These are phyloP conservation scores for Elephantulus edwardii DNA, from an alignment of 2,113 vertebrate genomes.

Conservation along the genomic window DNA sequence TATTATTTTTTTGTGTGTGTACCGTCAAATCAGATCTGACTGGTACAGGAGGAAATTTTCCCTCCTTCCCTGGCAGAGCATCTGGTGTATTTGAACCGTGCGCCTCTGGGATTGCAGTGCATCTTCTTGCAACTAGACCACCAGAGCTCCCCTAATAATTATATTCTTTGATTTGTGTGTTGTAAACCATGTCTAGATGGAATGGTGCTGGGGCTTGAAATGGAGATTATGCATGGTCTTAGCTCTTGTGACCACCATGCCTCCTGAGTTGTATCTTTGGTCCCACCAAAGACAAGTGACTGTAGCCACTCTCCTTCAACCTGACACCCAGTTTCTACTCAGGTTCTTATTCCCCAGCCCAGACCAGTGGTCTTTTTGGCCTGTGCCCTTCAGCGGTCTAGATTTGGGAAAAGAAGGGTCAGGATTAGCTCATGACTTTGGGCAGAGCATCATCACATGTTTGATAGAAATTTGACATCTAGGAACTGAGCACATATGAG, in stretches of 20 bases:
- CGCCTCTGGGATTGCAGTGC: too few relatives aligned
- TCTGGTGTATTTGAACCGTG: too few relatives aligned
- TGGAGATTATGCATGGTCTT: background rate
- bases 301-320: background rate
- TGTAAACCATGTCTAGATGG: background rate
- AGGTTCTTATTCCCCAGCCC: background rate
- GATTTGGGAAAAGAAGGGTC: background rate
- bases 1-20: too few relatives aligned
- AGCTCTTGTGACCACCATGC: background rate
- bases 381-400: background rate
- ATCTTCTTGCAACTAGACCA: too few relatives aligned
- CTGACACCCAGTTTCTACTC: background rate
- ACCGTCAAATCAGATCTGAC: too few relatives aligned
- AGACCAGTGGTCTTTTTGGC: background rate
- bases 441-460: rapidly evolving
- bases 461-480: background rate
- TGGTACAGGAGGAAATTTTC: too few relatives aligned
- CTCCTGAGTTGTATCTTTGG: background rate
- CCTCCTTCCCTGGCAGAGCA: too few relatives aligned
- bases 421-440: background rate
- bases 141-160: too few relatives aligned
- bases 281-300: background rate
- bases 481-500: background rate
- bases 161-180: background rate
- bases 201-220: background rate